Evolutionary conservation across 2,888 invertebrate genomes (phyloP).

Genomic region (Macrophya alboannulata): DNA sequence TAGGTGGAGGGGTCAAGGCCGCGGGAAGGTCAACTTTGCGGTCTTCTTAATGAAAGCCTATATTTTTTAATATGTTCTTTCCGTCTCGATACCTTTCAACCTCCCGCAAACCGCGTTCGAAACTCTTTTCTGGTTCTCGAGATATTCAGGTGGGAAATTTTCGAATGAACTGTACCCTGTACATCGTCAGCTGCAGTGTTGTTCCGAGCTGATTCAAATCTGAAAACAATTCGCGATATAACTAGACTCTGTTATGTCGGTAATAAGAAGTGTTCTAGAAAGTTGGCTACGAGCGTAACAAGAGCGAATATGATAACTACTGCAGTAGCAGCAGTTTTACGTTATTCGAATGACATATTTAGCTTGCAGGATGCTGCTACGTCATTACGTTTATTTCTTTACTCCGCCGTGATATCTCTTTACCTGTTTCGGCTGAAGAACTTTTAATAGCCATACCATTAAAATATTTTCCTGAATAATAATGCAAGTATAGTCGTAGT

Average conservation of each 20-base stretch:
- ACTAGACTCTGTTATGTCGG: neutral
- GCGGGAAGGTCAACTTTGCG: no score
- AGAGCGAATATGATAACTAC: constrained; percentile 4
- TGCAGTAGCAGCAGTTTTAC: neutral
- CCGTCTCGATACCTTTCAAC: no score
- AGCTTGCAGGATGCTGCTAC: neutral
- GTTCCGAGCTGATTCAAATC: neutral
- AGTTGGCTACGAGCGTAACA: neutral
- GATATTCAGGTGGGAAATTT: no score
- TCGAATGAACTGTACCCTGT: no score
- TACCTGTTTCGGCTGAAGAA: no score
- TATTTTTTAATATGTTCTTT: no score
- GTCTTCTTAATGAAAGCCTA: no score
- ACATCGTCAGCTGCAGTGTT: no score
- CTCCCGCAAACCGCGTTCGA: no score
- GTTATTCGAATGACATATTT: neutral
- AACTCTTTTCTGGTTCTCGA: no score
- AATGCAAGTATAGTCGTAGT: neutral
- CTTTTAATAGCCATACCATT: neutral
- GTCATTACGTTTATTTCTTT: neutral
- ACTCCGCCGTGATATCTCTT: neutral
- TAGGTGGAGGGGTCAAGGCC: no score
- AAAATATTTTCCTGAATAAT: neutral
- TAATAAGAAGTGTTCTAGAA: neutral
- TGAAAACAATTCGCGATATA: neutral